Evolutionary conservation across 2,888 invertebrate genomes (phyloP), one percentile per base, ranked within the genome.

Genomic region (Corythucha ciliata): DNA sequence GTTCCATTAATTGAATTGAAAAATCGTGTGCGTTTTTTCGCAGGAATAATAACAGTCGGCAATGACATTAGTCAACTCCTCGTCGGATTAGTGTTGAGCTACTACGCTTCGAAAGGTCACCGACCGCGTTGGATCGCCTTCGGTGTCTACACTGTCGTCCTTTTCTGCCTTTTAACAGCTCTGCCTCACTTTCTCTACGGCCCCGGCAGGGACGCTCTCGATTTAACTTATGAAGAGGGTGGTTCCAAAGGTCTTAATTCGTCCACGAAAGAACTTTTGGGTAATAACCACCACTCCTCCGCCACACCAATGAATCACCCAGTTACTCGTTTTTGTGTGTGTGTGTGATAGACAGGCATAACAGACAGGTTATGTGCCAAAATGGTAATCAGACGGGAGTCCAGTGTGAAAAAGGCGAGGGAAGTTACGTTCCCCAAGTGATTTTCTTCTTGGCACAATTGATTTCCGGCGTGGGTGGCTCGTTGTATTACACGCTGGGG

Each of bases 41-140:
- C 61, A 77, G 78, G 81, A 53, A 71, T 82, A 57, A 80, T 82
- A 59, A 75, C 78, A 40, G 78, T 81, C 51, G 83, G 82, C 25
- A 82, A 82, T 65, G 82, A 83, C 64, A 76, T 83, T 57, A 81
- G 80, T 61, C 78, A 78, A 64, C 69, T 81, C 52, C 69, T 81
- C 57, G 75, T 79, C 20, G 79, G 80, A 2, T 72, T 79, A 12
- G 71, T 77, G 26, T 65, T 82, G 54, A 78, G 79, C 55, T 81
- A 82, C 62, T 81, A 81, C 64, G 80, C 78, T 14, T 80, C 80
- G 55, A 74, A 75, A 61, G 78, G 80, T 22, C 81, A 82, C 68
- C 71, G 81, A 55, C 83, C 83, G 1, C 68, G 80, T 60, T 81
- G 81, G 81, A 79, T 82, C 63, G 79, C 80, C 2, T 69, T 78